Conservation (phyloP, 2,113 vertebrate genomes). For the Platanista minor region DNA sequence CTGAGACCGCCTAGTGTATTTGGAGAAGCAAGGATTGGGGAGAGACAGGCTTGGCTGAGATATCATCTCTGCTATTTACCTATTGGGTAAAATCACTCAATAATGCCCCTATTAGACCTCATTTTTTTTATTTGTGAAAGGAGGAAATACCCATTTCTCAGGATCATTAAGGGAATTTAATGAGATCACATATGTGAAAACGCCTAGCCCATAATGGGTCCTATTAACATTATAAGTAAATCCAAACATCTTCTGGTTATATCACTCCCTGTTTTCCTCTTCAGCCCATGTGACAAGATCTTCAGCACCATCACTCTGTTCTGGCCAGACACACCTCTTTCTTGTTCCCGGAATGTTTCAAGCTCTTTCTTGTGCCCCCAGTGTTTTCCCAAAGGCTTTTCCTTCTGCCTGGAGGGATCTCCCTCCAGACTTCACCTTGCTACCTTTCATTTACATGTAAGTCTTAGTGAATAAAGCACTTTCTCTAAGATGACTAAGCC, state of each 20-base stretch:
- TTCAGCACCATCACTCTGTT: neutral
- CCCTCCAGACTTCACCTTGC: neutral
- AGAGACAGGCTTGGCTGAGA: neutral
- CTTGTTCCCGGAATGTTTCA: neutral
- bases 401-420: neutral
- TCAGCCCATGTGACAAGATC: neutral
- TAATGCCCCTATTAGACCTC: neutral
- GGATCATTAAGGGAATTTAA: neutral
- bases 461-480: neutral
- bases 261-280: neutral
- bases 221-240: neutral
- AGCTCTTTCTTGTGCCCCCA: neutral
- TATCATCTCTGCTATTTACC: neutral
- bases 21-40: neutral
- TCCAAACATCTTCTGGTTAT: neutral
- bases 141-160: neutral
- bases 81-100: neutral
- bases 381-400: neutral
- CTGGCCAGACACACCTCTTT: neutral
- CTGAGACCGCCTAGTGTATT: neutral
- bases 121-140: conserved; percentile 9
- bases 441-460: neutral
- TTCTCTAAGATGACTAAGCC: neutral
- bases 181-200: neutral
- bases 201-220: neutral